These are phyloP conservation scores for Lagenorhynchus albirostris DNA, from an alignment of 2,113 vertebrate genomes.

Conservation along the genomic window DNA sequence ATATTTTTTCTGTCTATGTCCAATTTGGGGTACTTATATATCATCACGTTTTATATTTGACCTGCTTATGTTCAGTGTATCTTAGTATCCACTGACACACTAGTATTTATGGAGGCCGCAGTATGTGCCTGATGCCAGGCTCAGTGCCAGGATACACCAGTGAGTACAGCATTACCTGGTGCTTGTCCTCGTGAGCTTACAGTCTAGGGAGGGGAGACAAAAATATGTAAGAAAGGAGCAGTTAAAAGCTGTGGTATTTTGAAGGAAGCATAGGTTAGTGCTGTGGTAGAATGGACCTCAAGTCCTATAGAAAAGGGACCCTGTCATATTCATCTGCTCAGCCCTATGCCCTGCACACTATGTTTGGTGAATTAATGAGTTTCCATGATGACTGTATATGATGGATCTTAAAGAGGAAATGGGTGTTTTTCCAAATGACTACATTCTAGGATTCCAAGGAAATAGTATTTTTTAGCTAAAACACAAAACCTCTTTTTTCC, in stretches of 20 bases:
- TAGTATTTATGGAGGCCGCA: background rate
- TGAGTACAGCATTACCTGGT: background rate
- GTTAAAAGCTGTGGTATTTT: background rate
- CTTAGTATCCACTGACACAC: background rate
- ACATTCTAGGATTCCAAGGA: constrained; percentile 32
- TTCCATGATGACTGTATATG: background rate
- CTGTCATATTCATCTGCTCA: background rate
- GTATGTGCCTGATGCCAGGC: background rate
- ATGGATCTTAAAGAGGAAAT: background rate
- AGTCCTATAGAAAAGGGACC: background rate
- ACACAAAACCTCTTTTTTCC: background rate
- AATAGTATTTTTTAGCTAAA: constrained; percentile 33
- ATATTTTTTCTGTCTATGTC: background rate
- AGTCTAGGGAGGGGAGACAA: background rate
- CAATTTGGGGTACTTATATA: background rate
- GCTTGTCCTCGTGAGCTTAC: background rate
- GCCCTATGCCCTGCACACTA: background rate
- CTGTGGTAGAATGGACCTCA: background rate
- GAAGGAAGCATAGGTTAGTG: background rate
- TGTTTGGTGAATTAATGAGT: background rate
- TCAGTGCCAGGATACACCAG: background rate
- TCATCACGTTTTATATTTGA: background rate
- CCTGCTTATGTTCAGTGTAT: background rate
- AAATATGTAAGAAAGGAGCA: background rate
- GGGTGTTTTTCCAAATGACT: constrained; percentile 14